Base-by-base conservation (phyloP, 2,888 invertebrate species). In the Ypsolopha sequella region DNA sequence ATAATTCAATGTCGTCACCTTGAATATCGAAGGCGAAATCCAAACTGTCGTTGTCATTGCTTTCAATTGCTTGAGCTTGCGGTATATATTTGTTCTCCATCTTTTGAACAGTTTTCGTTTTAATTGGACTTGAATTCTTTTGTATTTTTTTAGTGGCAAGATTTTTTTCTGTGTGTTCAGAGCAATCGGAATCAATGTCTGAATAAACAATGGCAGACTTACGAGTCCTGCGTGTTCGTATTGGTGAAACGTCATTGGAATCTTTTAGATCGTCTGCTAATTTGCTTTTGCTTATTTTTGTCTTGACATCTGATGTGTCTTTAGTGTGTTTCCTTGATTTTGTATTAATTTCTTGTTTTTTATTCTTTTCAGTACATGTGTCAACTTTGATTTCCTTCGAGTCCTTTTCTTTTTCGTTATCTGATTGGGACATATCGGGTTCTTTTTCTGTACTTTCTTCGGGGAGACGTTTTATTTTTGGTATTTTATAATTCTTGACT, bases 401-500 rank as follows among this genome's bases (percentile, higher is more conserved):
- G 48, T 48, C 41, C 2, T 33, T 53, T 52, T 52, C 58, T 51
- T 53, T 58, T 52, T 48, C 51, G 51, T 52, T n/a, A 33, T 47
- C 24, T 24, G 24, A 24, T 24, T 24, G 24, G 24, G 4, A 24
- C 24, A 24, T 24, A 24, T 24, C 24, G 7, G 33, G 43, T 38
- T 50, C 47, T 36, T 39, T 38, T 13, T 11, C 34, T 10, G 53
- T 53, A 36, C 51, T 54, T 51, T 65, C 66, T 51, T 68, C 66
- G 43, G 54, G 61, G 6, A 61, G 54, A 34, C 79, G 71, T 70
- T 84, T 86, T 43, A 86, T 79, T 70, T 88, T 87, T 0, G 87
- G 85, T 57, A 87, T 86, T 65, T 80, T 87, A 55, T 84, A 87
- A 61, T 86, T 87, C 66, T 77, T 82, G 0, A 86, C 84, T 39